A percentile compares a stretch with the other conserved stretches of the same genome.
Conservation (phyloP, 2,113 vertebrate genomes). For the Stigmatopora argus region DNA sequence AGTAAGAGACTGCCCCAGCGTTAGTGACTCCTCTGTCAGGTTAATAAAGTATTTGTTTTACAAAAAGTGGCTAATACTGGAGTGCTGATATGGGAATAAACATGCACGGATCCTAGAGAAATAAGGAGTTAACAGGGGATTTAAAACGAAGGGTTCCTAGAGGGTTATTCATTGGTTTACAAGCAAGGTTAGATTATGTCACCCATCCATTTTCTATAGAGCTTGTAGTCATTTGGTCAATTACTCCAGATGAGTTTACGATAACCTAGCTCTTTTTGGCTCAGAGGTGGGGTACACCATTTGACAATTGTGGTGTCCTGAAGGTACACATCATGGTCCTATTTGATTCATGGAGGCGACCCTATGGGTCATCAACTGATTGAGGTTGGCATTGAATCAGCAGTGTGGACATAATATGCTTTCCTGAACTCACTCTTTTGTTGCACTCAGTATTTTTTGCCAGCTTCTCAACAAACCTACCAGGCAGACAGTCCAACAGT, state of each 20-base stretch:
- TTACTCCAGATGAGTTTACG: constrained; percentile 8
- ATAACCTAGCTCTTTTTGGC: background rate
- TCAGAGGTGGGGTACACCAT: background rate
- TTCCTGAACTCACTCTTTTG: constrained; percentile 35
- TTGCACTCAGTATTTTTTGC: constrained; percentile 6
- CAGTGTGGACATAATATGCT: constrained; percentile 61
- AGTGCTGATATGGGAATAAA: too few relatives aligned
- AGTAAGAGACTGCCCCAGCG: too few relatives aligned
- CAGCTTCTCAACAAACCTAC: constrained; percentile 51
- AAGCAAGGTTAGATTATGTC: background rate
- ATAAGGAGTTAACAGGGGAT: too few relatives aligned
- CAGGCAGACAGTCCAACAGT: constrained; percentile 65
- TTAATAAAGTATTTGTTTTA: too few relatives aligned
- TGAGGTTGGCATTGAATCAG: constrained; percentile 34
- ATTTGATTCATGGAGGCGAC: constrained; percentile 3
- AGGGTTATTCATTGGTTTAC: background rate
- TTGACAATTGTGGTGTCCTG: background rate
- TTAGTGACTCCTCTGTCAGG: too few relatives aligned
- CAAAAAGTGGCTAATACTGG: too few relatives aligned
- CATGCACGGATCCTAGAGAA: too few relatives aligned
- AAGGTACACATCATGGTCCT: background rate
- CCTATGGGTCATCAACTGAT: constrained; percentile 14
- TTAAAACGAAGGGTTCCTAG: background rate
- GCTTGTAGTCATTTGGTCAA: background rate
- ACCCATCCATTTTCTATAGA: background rate